Evolutionary conservation across 2,888 invertebrate species (phyloP).

Genomic region (Pollenia amentaria): DNA sequence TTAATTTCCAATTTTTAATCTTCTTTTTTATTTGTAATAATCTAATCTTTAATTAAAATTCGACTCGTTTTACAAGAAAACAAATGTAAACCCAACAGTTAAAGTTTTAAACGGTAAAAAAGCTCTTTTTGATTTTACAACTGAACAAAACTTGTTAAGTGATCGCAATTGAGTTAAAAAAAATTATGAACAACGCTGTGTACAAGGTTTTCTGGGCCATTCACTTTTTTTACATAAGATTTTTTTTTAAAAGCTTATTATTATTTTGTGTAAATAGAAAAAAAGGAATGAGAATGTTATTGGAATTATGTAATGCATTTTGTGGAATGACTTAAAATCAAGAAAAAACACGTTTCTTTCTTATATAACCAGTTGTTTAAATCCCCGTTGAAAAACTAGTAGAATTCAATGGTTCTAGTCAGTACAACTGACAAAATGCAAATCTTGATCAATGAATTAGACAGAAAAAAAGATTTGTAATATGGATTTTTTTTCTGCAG

Average conservation of each 20-base stretch:
- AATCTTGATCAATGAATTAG: conserved; percentile 66
- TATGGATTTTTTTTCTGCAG: conserved; percentile 30
- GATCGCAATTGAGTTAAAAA: conserved; percentile 24
- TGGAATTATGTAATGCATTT: conserved; percentile 51
- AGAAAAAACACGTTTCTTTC: conserved; percentile 49
- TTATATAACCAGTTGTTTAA: conserved; percentile 36
- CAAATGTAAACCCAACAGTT: neutral
- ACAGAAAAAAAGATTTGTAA: conserved; percentile 38
- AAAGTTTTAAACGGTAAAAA: neutral
- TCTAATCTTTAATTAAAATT: neutral
- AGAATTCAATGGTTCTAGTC: conserved; percentile 46
- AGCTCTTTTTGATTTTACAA: neutral
- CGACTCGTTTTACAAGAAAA: neutral
- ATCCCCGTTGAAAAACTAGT: conserved; percentile 53
- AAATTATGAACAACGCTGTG: conserved; percentile 10
- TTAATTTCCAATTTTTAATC: no score
- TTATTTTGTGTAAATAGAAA: conserved; percentile 23
- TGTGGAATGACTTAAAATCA: conserved; percentile 17
- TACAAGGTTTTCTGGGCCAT: conserved; percentile 61
- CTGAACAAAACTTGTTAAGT: conserved; percentile 31
- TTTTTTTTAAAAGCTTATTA: conserved; percentile 38
- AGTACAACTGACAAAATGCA: conserved; percentile 58
- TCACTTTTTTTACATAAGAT: conserved; percentile 55
- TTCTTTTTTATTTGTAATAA: no score
- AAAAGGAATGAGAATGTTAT: conserved; percentile 35